Conservation (phyloP, 2,888 invertebrate genomes). For the Tenthredo distinguenda region DNA sequence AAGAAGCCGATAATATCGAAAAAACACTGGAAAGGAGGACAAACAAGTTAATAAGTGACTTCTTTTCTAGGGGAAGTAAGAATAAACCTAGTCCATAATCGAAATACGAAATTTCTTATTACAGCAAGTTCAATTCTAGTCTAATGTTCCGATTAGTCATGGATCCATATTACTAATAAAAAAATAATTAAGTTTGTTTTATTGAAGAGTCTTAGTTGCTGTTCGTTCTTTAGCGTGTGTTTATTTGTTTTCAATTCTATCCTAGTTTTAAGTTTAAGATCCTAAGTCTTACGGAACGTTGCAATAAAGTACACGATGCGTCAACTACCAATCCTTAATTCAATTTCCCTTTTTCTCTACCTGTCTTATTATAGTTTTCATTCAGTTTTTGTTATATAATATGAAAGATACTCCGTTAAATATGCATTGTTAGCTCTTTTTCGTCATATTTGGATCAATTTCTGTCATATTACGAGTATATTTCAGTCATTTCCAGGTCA, state of each 20-base stretch:
- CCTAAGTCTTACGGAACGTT: background rate
- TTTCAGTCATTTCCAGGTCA: too few relatives aligned
- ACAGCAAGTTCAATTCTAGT: background rate
- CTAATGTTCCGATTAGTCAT: background rate
- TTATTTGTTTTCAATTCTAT: background rate
- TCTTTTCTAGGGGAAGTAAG: constrained; percentile 7
- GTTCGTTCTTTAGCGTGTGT: constrained; percentile 20
- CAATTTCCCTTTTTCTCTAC: too few relatives aligned
- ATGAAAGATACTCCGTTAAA: too few relatives aligned
- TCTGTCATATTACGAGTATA: too few relatives aligned
- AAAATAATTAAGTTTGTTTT: constrained; percentile 15
- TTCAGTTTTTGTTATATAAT: too few relatives aligned
- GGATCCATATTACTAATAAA: background rate
- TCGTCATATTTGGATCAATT: too few relatives aligned
- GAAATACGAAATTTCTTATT: background rate
- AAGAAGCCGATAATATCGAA: constrained; percentile 3
- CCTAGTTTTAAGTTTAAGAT: background rate
- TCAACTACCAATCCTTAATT: too few relatives aligned
- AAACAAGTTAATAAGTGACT: constrained; percentile 29
- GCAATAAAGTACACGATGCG: constrained; percentile 4
- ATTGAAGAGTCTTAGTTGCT: background rate
- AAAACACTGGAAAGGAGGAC: constrained; percentile 35
- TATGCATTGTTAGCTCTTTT: too few relatives aligned
- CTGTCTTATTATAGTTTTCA: too few relatives aligned
- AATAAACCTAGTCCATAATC: constrained; percentile 10